Evolutionary conservation across 2,888 invertebrate species (phyloP), one percentile per base, ranked within the genome.

Genomic region (Parasteatoda lunata): DNA sequence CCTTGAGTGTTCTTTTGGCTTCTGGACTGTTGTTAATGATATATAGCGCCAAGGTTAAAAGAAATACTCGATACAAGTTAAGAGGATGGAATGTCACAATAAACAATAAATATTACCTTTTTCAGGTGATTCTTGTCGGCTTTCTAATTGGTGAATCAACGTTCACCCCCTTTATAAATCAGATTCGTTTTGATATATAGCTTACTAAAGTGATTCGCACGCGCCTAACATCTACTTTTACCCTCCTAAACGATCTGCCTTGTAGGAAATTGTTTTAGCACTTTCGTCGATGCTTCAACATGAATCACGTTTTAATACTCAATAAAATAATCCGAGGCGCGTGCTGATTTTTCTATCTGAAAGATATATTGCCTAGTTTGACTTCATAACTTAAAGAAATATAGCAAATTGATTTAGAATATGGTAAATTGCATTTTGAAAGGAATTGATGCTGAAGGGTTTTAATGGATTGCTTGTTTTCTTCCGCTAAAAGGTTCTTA

Each of bases 101-200:
- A 79, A 76, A 80, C 72, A 86, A 86, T 86, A 86, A 86, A 86
- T 86, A 86, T 71, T 80, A 86, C 75, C 80, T 80, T 79, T 85
- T 76, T 30, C 64, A 85, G 73, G 69, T 77, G 73, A 84, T 84
- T 84, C 83, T 84, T 78, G 78, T 73, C 79, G 66, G 76, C 85
- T 79, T 71, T 80, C 76, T 85, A 85, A 85, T 85, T 85, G 80
- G 71, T 51, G 76, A 76, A 80, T 80, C 70, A 69, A 65, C 71
- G 76, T 73, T 49, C 78, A 78, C 73, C 84, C 79, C 79, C 80
- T 85, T 13, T 70, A 85, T 85, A 85, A 85, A 85, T 85, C 85
- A 85, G 79, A 76, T 54, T 75, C 48, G 30, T n/a, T 80, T 80
- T 85, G 80, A 80, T 80, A 48, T 79, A 85, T 85, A 69, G 76